These are phyloP conservation scores for Antheraea mylitta DNA, from an alignment of 1,140 invertebrate genomes.

Conservation along the genomic window DNA sequence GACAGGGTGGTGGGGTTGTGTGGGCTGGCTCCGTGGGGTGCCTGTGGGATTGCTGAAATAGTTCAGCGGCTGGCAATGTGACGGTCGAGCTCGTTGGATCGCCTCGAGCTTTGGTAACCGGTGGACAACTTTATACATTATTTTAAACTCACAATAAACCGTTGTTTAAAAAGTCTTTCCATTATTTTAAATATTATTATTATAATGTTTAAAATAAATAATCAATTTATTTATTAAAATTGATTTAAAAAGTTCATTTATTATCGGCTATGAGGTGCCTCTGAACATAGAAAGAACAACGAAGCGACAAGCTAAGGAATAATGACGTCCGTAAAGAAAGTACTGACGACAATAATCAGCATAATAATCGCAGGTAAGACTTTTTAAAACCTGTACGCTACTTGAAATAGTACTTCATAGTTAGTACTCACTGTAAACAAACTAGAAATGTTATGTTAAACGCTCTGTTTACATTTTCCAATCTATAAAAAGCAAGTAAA, in stretches of 20 bases:
- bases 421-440: not conserved
- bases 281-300: not conserved
- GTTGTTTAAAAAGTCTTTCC: not conserved
- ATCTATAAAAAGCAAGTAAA: not conserved
- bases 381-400: not conserved
- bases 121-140: not conserved
- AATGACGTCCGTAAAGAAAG: not conserved
- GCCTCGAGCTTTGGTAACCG: not conserved
- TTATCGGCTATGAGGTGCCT: not conserved
- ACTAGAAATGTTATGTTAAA: not conserved
- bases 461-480: not conserved
- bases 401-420: not conserved
- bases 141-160: not conserved
- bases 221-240: not conserved
- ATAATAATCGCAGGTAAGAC: not conserved
- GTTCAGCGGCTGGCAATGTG: conserved; percentile 44
- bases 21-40: conserved; percentile 31
- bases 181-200: not conserved
- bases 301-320: not conserved
- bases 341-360: not conserved
- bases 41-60: conserved; percentile 50
- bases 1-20: conserved; percentile 58
- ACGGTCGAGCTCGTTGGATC: conserved; percentile 38
- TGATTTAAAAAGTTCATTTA: not conserved
- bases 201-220: not conserved